Evolutionary conservation across 2,888 invertebrate genomes (phyloP), one percentile per base, ranked within the genome.

Genomic region (Nemurella pictetii): DNA sequence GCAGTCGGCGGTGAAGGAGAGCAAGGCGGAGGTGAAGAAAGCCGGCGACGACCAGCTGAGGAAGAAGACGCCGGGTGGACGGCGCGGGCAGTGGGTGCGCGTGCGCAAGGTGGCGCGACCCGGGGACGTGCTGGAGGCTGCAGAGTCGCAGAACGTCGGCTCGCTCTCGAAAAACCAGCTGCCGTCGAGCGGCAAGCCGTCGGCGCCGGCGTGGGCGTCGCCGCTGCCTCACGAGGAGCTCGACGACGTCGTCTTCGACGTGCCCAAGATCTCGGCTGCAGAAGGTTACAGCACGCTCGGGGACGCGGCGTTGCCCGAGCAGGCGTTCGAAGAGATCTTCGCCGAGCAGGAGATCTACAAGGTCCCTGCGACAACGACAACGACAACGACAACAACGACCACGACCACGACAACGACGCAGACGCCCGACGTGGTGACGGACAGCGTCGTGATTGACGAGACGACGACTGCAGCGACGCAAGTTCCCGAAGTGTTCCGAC

Each of bases 61-160:
- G 81, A 88, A 88, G 78, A 88, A 88, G 84, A 86, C 86, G 82
- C 86, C 83, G 75, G n/a, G 72, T 28, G 28, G 84, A 4, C 93
- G 95, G 85, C 93, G 95, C 86, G 95, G 96, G 83, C 94, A 94
- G 88, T 95, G 96, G 94, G 95, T 95, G 88, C 93, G 95, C 87
- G 93, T 95, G 0, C 94, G 94, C 87, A 93, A 94, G 30, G 92
- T 92, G 80, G 87, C 88, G 32, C 92, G 93, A 3, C 90, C 90
- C 12, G 88, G 87, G 26, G 93, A 93, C 29, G 83, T 86, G 25
- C 94, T 96, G 83, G 96, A 96, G 88, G 93, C 93, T 0, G 96
- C 96, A 0, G 96, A 96, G 89, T 96, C 96, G 0, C 96, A 96
- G 89, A 94, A 94, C 88, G 92, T 95, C 35, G 94, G 89, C 29